phyloP scores from a whole-genome alignment of 2,797 vertebrate genomes.

The Cottoperca gobio region DNA sequence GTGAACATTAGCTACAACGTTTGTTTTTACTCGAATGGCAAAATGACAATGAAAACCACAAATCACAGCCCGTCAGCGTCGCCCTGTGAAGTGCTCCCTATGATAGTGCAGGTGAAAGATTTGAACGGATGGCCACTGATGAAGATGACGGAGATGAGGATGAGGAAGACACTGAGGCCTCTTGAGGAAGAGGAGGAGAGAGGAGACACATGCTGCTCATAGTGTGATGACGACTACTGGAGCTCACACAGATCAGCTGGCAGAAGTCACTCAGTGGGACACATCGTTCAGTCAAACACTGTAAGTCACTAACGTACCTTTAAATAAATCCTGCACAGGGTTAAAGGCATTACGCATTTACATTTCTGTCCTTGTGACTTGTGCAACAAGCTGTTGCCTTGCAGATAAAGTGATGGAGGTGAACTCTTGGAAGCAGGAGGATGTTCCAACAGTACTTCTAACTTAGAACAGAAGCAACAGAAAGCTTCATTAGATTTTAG shows the following conservation, averaged over 20 bases:
- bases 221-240: slow-evolving; percentile 36
- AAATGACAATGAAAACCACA: slow-evolving; percentile 23
- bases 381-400: neutral
- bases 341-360: neutral
- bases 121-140: slow-evolving; percentile 23
- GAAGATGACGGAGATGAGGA: slow-evolving; percentile 37
- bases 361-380: neutral
- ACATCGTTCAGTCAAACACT: neutral
- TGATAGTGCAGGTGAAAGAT: slow-evolving; percentile 20
- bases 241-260: slow-evolving; percentile 59
- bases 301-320: neutral
- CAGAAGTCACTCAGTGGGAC: slow-evolving; percentile 15
- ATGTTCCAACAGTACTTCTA: neutral
- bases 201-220: slow-evolving; percentile 18
- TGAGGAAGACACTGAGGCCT: slow-evolving; percentile 27
- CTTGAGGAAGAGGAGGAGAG: slow-evolving; percentile 30
- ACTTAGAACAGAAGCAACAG: neutral
- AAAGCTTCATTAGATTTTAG: neutral
- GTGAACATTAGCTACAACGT: slow-evolving; percentile 21
- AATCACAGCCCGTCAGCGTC: neutral
- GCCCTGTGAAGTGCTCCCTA: slow-evolving; percentile 19
- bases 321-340: neutral
- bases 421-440: neutral
- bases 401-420: neutral
- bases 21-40: neutral